Evolutionary conservation across 2,113 vertebrate genomes (phyloP).

Genomic region (Phalacrocorax aristotelis): DNA sequence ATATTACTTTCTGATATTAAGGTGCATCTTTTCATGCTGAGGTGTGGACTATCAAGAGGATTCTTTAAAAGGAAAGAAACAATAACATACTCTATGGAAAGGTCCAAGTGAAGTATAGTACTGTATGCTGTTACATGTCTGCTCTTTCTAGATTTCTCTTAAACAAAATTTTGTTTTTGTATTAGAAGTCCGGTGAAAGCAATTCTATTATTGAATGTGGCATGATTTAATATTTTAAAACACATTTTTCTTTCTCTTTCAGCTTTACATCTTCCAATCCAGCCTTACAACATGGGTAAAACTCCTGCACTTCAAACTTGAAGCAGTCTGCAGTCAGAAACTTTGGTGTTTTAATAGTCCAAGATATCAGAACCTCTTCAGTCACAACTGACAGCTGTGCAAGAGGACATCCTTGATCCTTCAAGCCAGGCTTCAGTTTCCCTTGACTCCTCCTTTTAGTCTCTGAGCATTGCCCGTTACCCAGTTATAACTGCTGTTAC

Average conservation of each 20-base stretch:
- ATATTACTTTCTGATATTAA: not conserved
- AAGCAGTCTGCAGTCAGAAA: conserved; percentile 49
- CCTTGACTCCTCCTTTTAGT: not conserved
- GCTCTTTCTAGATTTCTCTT: not conserved
- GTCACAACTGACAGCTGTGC: conserved; percentile 40
- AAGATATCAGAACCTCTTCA: conserved; percentile 57
- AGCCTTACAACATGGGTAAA: conserved; percentile 71
- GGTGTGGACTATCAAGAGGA: not conserved
- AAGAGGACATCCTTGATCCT: conserved; percentile 44
- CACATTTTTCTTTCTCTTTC: conserved; percentile 58
- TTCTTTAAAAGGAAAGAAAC: not conserved
- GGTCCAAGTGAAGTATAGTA: not conserved
- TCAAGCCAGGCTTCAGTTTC: conserved; percentile 36
- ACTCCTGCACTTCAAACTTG: conserved; percentile 50
- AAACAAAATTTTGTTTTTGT: not conserved
- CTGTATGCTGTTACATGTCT: not conserved
- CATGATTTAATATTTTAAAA: conserved; percentile 23
- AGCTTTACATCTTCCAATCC: conserved; percentile 66
- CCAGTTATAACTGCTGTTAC: not conserved
- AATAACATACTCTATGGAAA: not conserved
- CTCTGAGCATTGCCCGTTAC: not conserved
- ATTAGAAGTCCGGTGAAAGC: not conserved
- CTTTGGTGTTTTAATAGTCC: conserved; percentile 60
- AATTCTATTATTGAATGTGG: not conserved
- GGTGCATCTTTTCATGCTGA: not conserved